Conservation (phyloP, 1,140 invertebrate genomes). For the Hermatobates lingyangjiaoensis region DNA sequence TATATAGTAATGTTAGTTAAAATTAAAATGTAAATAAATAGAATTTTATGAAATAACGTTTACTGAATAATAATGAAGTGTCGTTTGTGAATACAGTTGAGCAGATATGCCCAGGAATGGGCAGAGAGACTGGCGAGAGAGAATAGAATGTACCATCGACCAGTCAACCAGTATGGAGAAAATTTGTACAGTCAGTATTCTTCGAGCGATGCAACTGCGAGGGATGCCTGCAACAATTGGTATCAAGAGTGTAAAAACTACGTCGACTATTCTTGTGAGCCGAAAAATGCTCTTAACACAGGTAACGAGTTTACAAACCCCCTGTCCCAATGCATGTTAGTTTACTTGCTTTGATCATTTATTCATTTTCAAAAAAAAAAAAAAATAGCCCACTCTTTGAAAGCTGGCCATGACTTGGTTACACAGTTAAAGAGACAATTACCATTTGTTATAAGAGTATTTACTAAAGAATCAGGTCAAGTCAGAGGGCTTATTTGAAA, state of each 20-base stretch:
- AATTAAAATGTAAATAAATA: neutral
- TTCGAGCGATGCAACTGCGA: slow-evolving; percentile 39
- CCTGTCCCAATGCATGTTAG: too few relatives aligned
- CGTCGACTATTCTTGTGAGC: slow-evolving; percentile 34
- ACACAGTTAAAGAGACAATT: too few relatives aligned
- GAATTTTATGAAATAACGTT: too few relatives aligned
- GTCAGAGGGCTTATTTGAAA: too few relatives aligned
- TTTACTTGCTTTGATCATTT: too few relatives aligned
- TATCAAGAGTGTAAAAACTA: slow-evolving; percentile 40
- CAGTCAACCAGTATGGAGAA: slow-evolving; percentile 38
- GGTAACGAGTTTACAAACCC: slow-evolving; percentile 6
- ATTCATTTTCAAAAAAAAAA: too few relatives aligned
- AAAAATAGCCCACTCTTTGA: too few relatives aligned
- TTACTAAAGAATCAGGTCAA: too few relatives aligned
- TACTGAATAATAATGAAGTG: too few relatives aligned
- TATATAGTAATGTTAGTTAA: neutral
- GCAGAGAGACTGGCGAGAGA: slow-evolving; percentile 50
- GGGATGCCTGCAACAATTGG: slow-evolving; percentile 45
- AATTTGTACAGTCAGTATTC: slow-evolving; percentile 38
- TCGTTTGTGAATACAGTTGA: slow-evolving; percentile 27
- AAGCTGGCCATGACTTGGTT: too few relatives aligned
- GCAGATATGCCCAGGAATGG: slow-evolving; percentile 40
- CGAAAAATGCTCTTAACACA: slow-evolving; percentile 7
- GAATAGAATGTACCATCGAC: slow-evolving; percentile 41
- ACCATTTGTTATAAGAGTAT: too few relatives aligned